Conservation (phyloP, 1,140 invertebrate species). For the Monochamus saltuarius region DNA sequence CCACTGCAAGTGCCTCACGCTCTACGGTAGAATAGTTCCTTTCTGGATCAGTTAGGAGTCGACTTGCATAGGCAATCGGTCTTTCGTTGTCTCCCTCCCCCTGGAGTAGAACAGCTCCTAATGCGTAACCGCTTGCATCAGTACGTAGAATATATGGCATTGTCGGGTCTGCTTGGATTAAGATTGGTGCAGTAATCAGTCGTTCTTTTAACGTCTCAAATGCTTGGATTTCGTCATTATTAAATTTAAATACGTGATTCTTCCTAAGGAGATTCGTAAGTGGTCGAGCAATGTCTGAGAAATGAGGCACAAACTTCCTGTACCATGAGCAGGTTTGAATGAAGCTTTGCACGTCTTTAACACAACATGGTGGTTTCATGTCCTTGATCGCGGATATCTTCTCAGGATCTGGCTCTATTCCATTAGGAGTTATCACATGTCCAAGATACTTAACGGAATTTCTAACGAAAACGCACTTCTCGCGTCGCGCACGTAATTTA, state of each 20-base stretch:
- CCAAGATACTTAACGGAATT: constrained; percentile 38
- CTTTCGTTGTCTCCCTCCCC: constrained; percentile 22
- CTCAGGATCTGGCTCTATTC: constrained; percentile 26
- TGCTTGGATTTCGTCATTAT: constrained; percentile 2
- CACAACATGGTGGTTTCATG: constrained; percentile 32
- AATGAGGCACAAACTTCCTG: constrained; percentile 30
- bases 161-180: constrained; percentile 37
- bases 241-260: constrained; percentile 7
- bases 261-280: constrained; percentile 9
- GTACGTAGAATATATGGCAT: constrained; percentile 8
- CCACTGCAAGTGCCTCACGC: constrained; percentile 51
- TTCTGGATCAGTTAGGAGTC: constrained; percentile 45
- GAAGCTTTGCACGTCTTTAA: constrained; percentile 39
- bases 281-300: constrained; percentile 27
- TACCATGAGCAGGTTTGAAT: constrained; percentile 23
- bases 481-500: constrained; percentile 20
- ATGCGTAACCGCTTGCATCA: constrained; percentile 39
- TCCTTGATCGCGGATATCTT: constrained; percentile 23
- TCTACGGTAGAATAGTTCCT: constrained; percentile 47
- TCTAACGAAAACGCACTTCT: constrained; percentile 40
- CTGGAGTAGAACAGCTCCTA: constrained; percentile 45
- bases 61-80: constrained; percentile 45
- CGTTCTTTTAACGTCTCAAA: constrained; percentile 47
- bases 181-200: constrained; percentile 36
- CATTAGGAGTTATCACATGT: constrained; percentile 23